Conservation (phyloP, 53 echinoderm and acorn worm species). For the Stichopus horrens region DNA sequence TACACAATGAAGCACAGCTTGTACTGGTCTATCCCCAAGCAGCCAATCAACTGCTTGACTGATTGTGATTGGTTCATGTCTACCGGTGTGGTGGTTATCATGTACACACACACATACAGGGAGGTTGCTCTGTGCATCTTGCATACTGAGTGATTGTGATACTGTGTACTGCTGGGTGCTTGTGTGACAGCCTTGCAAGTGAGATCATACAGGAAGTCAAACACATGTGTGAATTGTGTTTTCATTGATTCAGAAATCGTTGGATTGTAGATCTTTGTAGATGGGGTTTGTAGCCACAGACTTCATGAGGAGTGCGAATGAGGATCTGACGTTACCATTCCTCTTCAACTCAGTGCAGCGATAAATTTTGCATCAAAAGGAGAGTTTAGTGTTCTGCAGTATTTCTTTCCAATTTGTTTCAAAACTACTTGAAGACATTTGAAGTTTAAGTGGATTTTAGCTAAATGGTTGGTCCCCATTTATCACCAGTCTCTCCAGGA, state of each 20-base stretch:
- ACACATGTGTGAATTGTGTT: background rate
- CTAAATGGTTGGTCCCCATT: background rate
- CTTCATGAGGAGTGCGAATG: no score
- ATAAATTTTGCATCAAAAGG: no score
- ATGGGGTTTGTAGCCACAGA: no score
- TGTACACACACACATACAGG: background rate
- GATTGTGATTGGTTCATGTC: conserved; percentile 1
- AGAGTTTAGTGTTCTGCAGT: no score
- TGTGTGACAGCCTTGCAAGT: background rate
- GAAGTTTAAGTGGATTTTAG: background rate
- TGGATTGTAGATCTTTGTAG: background rate
- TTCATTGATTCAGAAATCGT: background rate
- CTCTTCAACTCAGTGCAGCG: no score
- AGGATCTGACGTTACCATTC: no score
- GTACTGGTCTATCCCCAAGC: background rate
- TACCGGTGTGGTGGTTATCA: background rate
- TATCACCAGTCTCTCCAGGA: background rate
- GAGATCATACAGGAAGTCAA: background rate
- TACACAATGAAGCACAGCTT: no score
- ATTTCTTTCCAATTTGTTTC: no score
- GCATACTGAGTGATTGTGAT: background rate
- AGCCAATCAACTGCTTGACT: background rate
- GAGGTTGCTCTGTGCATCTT: background rate
- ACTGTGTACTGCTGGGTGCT: background rate
- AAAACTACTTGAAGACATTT: no score